Conservation (phyloP, 2,888 invertebrate species). For the Epistrophe eligans region DNA sequence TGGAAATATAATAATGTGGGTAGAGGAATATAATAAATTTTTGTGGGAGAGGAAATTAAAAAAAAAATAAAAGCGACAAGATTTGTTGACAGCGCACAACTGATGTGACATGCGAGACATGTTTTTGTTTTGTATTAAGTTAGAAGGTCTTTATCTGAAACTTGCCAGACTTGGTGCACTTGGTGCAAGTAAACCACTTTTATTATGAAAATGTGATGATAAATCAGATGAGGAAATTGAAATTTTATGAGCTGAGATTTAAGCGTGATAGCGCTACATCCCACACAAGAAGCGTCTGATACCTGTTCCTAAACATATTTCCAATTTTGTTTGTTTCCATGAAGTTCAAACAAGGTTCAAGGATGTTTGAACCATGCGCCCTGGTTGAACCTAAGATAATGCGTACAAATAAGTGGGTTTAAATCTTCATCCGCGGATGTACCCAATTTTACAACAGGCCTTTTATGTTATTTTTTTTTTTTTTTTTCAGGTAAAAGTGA, state of each 20-base stretch:
- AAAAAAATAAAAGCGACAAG: constrained; percentile 13
- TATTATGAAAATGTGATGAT: background rate
- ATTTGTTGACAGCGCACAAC: constrained; percentile 51
- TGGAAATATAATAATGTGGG: constrained; percentile 20
- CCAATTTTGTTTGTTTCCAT: too few species aligned
- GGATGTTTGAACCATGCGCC: too few species aligned
- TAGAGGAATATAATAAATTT: background rate
- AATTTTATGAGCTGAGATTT: background rate
- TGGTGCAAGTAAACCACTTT: background rate
- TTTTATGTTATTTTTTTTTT: too few species aligned
- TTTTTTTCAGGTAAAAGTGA: too few species aligned
- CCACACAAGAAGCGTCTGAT: background rate
- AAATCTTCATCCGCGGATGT: too few species aligned
- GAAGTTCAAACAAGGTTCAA: too few species aligned
- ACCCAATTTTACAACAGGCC: too few species aligned
- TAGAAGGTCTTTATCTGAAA: constrained; percentile 15
- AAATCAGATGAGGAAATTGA: background rate
- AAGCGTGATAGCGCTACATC: background rate
- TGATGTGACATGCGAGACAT: constrained; percentile 25
- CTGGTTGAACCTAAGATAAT: too few species aligned
- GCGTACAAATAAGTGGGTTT: too few species aligned
- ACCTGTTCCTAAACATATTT: too few species aligned
- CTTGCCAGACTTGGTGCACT: background rate
- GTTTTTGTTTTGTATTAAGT: background rate
- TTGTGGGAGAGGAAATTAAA: constrained; percentile 8